Base-by-base conservation (phyloP, 2,113 vertebrate genomes). In the Callopanchax toddi region DNA sequence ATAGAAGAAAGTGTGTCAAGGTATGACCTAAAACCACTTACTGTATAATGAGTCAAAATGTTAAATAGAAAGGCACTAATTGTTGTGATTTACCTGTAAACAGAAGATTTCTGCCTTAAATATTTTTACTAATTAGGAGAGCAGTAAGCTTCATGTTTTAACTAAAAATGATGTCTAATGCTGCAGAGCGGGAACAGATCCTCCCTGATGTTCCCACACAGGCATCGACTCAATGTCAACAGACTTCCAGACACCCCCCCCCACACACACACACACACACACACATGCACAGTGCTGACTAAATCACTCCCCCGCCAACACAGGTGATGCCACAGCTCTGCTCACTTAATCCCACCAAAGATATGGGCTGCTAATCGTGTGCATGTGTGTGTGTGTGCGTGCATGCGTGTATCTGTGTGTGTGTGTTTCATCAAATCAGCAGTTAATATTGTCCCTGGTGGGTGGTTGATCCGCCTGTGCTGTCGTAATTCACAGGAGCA, bases 351-450 rank as follows among this genome's bases (percentile, higher is more conserved):
- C 75, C 82, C 48, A 48, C 67, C 40, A 58, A 63, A 74, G 68
- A 78, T 72, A 72, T 58, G 65, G 64, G 56, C 60, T 48, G 53
- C 71, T 83, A 76, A 87, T 88, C 72, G 36, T 37, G 40, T 29
- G 16, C 20, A 48, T 49, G 73, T 65, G 63, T 73, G 40, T 26
- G 15, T 2, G 9, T 20, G 70, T 23, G 32, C 23, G 59, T n/a
- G n/a, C n/a, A n/a, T n/a, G n/a, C n/a, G n/a, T n/a, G n/a, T n/a
- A n/a, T n/a, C n/a, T n/a, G n/a, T n/a, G n/a, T n/a, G n/a, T n/a
- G n/a, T n/a, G n/a, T 60, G 74, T 82, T 79, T 74, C 81, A 79
- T 86, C 76, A 75, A 77, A 86, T 86, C 87, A 87, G 78, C 70
- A 69, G 59, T 81, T 82, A 80, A 83, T 81, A 61, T 79, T 42